Evolutionary conservation across 64 coral and sea anemone genomes (phyloP).

Genomic region (Stichodactyla mertensii): DNA sequence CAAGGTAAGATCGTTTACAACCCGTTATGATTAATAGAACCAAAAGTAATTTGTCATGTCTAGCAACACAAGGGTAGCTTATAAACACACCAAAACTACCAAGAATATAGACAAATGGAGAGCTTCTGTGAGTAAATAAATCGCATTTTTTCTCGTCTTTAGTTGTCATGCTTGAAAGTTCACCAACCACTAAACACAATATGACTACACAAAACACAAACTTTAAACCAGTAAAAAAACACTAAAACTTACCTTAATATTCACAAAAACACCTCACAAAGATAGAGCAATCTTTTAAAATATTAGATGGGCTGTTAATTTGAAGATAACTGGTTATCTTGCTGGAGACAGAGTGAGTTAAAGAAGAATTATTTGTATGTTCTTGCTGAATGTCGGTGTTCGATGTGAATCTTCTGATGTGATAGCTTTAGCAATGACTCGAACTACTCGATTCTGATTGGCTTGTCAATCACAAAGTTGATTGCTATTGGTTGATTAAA

Average conservation of each 20-base stretch:
- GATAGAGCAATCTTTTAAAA: neutral
- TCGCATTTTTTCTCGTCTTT: neutral
- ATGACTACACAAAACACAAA: neutral
- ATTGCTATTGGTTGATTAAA: conserved; percentile 7
- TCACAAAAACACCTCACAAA: neutral
- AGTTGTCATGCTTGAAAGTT: conserved; percentile 16
- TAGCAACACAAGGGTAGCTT: neutral
- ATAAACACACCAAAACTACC: neutral
- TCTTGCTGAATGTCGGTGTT: neutral
- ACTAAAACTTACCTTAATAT: conserved; percentile 13
- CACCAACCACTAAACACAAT: neutral
- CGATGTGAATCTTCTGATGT: conserved; percentile 8
- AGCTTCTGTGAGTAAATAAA: neutral
- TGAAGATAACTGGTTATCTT: neutral
- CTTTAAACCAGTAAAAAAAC: neutral
- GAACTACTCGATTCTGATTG: neutral
- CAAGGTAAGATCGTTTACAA: neutral
- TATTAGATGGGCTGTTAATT: neutral
- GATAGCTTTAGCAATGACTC: conserved; percentile 19
- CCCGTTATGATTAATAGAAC: neutral
- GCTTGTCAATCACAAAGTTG: conserved; percentile 8
- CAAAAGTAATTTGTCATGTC: neutral
- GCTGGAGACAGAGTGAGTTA: conserved; percentile 4
- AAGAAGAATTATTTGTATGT: neutral
- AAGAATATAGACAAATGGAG: neutral